A percentile compares a stretch with the other conserved stretches of the same genome.
These are phyloP conservation scores for Leptinotarsa juncta DNA, from an alignment of 2,888 invertebrate species.

Conservation along the genomic window DNA sequence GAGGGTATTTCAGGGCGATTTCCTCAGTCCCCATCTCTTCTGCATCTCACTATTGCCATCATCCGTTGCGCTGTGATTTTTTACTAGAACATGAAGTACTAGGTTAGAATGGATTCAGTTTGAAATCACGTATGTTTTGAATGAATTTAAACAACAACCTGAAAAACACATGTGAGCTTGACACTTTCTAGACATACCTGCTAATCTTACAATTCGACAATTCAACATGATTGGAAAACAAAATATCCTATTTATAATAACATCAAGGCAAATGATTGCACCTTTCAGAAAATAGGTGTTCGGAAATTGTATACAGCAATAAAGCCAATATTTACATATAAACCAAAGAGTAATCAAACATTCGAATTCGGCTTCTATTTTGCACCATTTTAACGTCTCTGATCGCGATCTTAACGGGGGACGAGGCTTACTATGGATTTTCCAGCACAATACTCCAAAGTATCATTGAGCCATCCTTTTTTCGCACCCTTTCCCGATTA, in stretches of 20 bases:
- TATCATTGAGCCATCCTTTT: background rate
- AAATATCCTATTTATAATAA: background rate
- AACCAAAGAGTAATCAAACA: slow-evolving; percentile 51
- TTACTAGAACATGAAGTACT: too few species aligned
- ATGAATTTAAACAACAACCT: too few species aligned
- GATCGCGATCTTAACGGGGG: slow-evolving; percentile 54
- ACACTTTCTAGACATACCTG: too few species aligned
- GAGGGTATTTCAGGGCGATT: too few species aligned
- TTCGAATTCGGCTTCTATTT: slow-evolving; percentile 55
- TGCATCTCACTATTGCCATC: too few species aligned
- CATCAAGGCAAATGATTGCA: too few species aligned
- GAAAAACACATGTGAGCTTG: too few species aligned
- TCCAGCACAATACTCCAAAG: background rate
- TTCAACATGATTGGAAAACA: background rate
- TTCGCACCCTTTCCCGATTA: slow-evolving; percentile 5
- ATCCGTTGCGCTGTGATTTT: too few species aligned
- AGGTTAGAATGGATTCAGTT: too few species aligned
- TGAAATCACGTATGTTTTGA: too few species aligned
- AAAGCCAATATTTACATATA: background rate
- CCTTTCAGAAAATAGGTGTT: background rate
- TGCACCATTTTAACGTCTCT: slow-evolving; percentile 53
- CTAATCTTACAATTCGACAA: too few species aligned
- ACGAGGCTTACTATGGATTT: slow-evolving; percentile 27
- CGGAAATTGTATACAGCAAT: background rate
- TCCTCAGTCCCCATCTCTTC: too few species aligned